phyloP scores from a whole-genome alignment of 2,113 vertebrate genomes.

The Jaculus jaculus region DNA sequence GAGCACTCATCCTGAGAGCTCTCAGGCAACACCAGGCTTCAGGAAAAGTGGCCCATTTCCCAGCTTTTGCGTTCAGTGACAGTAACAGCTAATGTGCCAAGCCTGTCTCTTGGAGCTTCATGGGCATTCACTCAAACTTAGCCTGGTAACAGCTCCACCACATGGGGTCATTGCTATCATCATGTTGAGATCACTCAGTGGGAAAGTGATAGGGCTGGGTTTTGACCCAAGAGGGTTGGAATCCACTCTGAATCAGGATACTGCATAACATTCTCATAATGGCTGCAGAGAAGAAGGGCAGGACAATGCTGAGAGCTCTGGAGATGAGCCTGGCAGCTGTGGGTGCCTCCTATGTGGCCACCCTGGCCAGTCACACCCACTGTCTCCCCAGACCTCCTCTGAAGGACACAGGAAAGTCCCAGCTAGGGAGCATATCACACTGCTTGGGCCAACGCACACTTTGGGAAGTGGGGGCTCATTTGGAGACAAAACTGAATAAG shows the following conservation, averaged over 20 bases:
- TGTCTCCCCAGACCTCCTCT: not conserved
- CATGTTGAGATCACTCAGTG: not conserved
- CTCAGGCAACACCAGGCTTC: not conserved
- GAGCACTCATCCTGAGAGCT: rapidly evolving
- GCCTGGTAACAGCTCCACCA: not conserved
- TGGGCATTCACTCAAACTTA: not conserved
- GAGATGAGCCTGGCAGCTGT: not conserved
- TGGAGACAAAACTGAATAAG: not conserved
- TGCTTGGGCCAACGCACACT: rapidly evolving
- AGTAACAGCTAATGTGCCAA: not conserved
- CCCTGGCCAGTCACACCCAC: not conserved
- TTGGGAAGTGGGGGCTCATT: rapidly evolving
- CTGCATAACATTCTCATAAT: not conserved
- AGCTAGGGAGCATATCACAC: not conserved
- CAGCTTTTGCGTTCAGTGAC: not conserved
- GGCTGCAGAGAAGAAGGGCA: not conserved
- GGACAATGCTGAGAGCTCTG: not conserved
- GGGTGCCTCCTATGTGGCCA: not conserved
- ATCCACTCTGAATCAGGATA: not conserved
- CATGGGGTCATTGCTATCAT: not conserved
- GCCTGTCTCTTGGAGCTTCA: not conserved
- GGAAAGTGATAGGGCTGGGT: not conserved
- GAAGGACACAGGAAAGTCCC: not conserved
- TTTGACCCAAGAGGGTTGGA: not conserved
- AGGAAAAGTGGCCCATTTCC: not conserved